Conservation (phyloP, 2,888 invertebrate species). For the Pseudococcus longispinus region DNA sequence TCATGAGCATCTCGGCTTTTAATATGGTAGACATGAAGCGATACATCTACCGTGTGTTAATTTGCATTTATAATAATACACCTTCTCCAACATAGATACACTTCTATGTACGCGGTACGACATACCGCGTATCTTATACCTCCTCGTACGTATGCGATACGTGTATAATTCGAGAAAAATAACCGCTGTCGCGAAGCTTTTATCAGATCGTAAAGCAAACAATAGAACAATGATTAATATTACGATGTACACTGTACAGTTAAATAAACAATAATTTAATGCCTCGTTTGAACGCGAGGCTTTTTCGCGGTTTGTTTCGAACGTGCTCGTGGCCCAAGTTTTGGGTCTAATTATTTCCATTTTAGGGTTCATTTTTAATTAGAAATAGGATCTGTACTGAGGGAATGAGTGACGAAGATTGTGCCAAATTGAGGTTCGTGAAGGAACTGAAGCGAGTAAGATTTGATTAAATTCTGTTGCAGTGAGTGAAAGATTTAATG, state of each 20-base stretch:
- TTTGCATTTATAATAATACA: slow-evolving; percentile 44
- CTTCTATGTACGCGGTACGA: neutral
- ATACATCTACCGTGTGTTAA: slow-evolving; percentile 36
- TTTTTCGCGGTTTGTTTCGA: neutral
- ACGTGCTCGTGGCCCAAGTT: neutral
- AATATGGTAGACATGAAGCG: neutral
- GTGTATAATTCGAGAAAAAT: slow-evolving; percentile 10
- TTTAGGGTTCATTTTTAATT: neutral
- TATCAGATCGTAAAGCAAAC: slow-evolving; percentile 18
- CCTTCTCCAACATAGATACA: neutral
- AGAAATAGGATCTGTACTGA: neutral
- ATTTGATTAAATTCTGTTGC: neutral
- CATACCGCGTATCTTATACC: neutral
- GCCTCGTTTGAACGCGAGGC: neutral
- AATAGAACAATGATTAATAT: slow-evolving; percentile 33
- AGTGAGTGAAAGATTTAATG: no score
- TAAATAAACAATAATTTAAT: neutral
- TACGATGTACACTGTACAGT: neutral
- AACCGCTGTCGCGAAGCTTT: slow-evolving; percentile 28
- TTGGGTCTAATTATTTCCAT: neutral
- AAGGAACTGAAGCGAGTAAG: neutral
- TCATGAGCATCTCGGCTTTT: slow-evolving; percentile 4
- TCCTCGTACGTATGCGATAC: neutral
- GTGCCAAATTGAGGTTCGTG: neutral
- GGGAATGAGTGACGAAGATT: neutral